A percentile compares a stretch with the other conserved stretches of the same genome.
Conservation (phyloP, 2,888 invertebrate genomes). For the Ptychoptera albimana region DNA sequence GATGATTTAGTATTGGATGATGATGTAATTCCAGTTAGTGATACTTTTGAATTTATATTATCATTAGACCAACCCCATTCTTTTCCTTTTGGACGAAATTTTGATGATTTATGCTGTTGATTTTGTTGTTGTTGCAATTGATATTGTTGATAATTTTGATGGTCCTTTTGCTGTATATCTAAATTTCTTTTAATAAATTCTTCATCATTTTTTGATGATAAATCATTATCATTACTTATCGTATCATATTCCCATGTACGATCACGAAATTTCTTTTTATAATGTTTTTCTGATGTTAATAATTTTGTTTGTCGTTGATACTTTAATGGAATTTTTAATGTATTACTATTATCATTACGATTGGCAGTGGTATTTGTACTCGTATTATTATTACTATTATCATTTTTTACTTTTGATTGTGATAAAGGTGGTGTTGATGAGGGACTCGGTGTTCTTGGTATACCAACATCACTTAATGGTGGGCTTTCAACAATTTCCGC, state of each 20-base stretch:
- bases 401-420: not conserved
- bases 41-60: constrained; percentile 17
- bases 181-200: constrained; percentile 7
- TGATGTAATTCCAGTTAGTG: too few relatives aligned
- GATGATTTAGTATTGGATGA: too few relatives aligned
- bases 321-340: constrained; percentile 36
- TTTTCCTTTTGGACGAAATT: constrained; percentile 56
- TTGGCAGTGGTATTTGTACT: not conserved
- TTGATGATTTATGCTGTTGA: constrained; percentile 38
- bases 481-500: constrained; percentile 34
- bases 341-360: constrained; percentile 18
- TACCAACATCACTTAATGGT: constrained; percentile 29
- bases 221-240: constrained; percentile 21
- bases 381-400: not conserved
- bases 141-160: constrained; percentile 18
- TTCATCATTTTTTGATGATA: constrained; percentile 1
- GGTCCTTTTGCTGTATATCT: constrained; percentile 3
- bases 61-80: constrained; percentile 49
- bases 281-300: constrained; percentile 40
- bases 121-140: constrained; percentile 16
- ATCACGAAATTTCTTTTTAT: constrained; percentile 77
- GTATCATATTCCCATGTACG: constrained; percentile 41
- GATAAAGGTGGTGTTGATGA: constrained; percentile 22
- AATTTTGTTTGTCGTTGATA: constrained; percentile 39
- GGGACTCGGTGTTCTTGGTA: constrained; percentile 30